Conservation (phyloP, 2,888 invertebrate genomes). For the Myopa tessellatipennis region DNA sequence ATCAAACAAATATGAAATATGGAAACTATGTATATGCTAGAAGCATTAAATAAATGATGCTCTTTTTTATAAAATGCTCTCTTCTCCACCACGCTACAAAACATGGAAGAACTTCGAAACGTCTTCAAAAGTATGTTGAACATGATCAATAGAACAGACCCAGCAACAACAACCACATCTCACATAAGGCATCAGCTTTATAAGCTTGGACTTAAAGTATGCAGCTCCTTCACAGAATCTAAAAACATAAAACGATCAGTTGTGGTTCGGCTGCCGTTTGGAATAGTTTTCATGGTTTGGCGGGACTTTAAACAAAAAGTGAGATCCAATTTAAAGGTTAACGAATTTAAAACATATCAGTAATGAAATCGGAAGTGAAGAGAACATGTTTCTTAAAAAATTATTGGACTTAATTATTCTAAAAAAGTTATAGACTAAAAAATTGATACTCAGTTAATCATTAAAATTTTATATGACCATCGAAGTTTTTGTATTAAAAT, state of each 20-base stretch:
- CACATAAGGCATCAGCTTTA: background rate
- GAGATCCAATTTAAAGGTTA: constrained; percentile 30
- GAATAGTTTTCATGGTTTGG: constrained; percentile 47
- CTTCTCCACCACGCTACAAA: background rate
- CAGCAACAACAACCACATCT: background rate
- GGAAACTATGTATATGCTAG: no score
- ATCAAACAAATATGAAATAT: no score
- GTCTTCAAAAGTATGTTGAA: no score
- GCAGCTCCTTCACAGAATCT: constrained; percentile 15
- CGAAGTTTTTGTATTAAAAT: no score
- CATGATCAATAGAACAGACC: background rate
- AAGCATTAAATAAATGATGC: no score
- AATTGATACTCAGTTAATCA: background rate
- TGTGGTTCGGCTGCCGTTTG: constrained; percentile 51
- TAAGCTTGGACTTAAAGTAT: background rate
- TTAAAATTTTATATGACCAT: background rate
- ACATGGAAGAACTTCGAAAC: background rate
- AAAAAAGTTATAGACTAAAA: constrained; percentile 5
- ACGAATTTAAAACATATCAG: background rate
- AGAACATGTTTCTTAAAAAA: no score
- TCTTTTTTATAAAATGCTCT: background rate
- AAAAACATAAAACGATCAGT: constrained; percentile 47
- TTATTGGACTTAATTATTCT: no score
- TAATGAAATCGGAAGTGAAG: no score
- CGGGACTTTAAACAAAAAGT: constrained; percentile 17